Base-by-base conservation (phyloP, 2,888 invertebrate species). In the Tetragnatha montana region DNA sequence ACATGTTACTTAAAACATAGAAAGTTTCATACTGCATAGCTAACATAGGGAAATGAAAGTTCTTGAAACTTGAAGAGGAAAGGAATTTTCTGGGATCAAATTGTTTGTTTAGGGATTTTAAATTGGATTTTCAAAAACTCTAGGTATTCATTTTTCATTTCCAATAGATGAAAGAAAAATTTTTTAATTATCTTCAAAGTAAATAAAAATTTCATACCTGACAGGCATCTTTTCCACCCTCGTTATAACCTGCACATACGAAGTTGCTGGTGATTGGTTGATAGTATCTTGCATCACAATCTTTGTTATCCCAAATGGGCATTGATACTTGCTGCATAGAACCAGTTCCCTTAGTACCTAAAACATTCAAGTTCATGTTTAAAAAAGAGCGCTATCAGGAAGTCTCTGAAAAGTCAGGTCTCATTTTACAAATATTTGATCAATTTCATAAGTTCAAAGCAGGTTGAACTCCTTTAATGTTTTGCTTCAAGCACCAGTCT, bases 181-280 rank as follows among this genome's bases (percentile, higher is more conserved):
- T 35, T n/a, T n/a, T n/a, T n/a, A n/a, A n/a, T n/a, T n/a, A n/a
- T n/a, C n/a, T n/a, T n/a, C n/a, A n/a, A 35, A 35, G 4, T 35
- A 2, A 35, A 35, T 35, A 35, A 35, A 35, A 35, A 35, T 35
- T 35, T 35, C 76, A 10, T 81, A 96, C 97, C 95, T 97, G 97
- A 93, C 98, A 98, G 17, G 98, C 98, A 93, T 98, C 98, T 75
- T 97, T 97, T 0, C 98, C 98, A 0, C 98, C 98, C 92, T 97
- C 96, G 3, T 96, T 95, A 92, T 96, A 96, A 0, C 98, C 98
- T 22, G 98, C 98, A 93, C 98, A 98, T 35, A 98, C 94, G 93
- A 98, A 98, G 91, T 96, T 97, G 87, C 96, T 96, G 0, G 97
- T 97, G 92, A 98, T 98, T 0, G 97, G 97, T 93, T 98, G 98